Evolutionary conservation across 2,888 invertebrate genomes (phyloP).

Genomic region (Drosophila aldrichi): DNA sequence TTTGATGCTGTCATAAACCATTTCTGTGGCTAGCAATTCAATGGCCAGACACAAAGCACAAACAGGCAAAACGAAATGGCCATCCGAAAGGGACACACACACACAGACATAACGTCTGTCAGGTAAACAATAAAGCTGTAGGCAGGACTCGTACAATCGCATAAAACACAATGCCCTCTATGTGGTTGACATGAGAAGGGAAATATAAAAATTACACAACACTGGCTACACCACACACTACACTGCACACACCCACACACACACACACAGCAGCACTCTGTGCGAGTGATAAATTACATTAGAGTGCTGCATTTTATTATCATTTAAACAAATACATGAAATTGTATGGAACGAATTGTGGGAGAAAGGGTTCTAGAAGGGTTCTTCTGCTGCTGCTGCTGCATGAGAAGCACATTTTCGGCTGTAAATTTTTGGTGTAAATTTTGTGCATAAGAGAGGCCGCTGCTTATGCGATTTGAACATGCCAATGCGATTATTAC

Average conservation of each 20-base stretch:
- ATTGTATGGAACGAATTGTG: constrained; percentile 9
- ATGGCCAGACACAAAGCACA: constrained; percentile 36
- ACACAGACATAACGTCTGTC: constrained; percentile 5
- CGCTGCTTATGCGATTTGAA: constrained; percentile 51
- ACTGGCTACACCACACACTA: constrained; percentile 16
- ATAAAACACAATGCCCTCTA: constrained; percentile 24
- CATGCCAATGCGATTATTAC: constrained; percentile 55
- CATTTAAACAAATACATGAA: constrained; percentile 54
- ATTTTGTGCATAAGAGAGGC: constrained; percentile 52
- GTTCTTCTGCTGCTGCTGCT: neutral
- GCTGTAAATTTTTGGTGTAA: constrained; percentile 42
- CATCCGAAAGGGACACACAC: constrained; percentile 28
- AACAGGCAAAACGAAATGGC: constrained; percentile 31
- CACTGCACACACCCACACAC: neutral
- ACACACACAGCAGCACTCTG: constrained; percentile 1
- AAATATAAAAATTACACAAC: constrained; percentile 49
- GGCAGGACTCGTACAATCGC: constrained; percentile 24
- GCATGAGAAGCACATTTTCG: neutral
- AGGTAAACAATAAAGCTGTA: constrained; percentile 46
- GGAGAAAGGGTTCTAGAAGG: no score
- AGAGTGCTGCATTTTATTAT: constrained; percentile 69
- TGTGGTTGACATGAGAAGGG: constrained; percentile 37
- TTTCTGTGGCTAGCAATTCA: constrained; percentile 43
- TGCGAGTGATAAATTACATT: constrained; percentile 66
- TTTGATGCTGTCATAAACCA: constrained; percentile 37